These are phyloP conservation scores for Diaphora mendica DNA, from an alignment of 2,888 invertebrate genomes.

Conservation along the genomic window DNA sequence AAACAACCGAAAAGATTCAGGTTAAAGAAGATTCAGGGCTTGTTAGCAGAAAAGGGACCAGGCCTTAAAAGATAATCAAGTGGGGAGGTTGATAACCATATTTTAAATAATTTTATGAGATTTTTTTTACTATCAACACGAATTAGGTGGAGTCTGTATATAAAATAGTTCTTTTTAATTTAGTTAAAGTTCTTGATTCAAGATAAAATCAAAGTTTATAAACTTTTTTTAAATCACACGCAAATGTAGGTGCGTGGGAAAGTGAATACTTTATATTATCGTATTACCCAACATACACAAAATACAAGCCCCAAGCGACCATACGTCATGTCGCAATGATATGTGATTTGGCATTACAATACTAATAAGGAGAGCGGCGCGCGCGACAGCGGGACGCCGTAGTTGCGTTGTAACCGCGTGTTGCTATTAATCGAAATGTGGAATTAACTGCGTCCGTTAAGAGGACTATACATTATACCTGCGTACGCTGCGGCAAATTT, in stretches of 20 bases:
- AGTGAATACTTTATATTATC: not conserved
- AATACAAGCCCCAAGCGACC: conserved; percentile 17
- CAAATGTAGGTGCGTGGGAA: not conserved
- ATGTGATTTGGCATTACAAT: conserved; percentile 62
- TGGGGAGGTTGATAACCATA: not conserved
- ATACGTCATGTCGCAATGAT: conserved; percentile 59
- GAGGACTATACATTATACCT: conserved; percentile 21
- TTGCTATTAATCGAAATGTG: conserved; percentile 70
- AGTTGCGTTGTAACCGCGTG: conserved; percentile 61
- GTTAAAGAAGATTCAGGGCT: not conserved
- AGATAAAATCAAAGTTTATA: not conserved
- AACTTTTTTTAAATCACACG: not conserved
- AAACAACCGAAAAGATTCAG: not conserved
- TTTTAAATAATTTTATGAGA: not conserved
- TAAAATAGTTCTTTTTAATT: too few relatives aligned
- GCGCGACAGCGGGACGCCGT: conserved; percentile 63
- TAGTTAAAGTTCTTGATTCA: too few relatives aligned
- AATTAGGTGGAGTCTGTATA: too few relatives aligned
- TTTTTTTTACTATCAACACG: too few relatives aligned
- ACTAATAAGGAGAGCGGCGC: conserved; percentile 54
- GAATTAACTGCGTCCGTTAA: conserved; percentile 55
- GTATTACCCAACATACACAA: conserved; percentile 2
- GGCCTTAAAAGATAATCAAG: not conserved
- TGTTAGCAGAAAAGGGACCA: not conserved
- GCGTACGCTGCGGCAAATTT: not conserved